Conservation (phyloP, 2,797 vertebrate genomes). For the Numenius phaeopus region DNA sequence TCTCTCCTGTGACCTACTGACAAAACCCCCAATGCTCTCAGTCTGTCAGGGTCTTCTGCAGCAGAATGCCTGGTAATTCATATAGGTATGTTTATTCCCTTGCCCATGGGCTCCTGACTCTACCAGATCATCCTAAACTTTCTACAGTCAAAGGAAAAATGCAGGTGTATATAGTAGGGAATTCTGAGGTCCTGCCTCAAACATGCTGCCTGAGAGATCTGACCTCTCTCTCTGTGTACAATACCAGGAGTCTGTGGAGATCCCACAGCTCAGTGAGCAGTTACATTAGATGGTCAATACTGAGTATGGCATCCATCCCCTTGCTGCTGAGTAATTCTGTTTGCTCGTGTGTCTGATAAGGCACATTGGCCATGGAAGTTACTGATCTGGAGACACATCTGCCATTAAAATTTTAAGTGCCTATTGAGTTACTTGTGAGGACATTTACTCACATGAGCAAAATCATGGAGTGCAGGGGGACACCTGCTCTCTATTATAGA, state of each 20-base stretch:
- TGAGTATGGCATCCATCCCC: background rate
- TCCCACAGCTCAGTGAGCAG: background rate
- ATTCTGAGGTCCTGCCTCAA: background rate
- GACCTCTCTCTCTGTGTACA: background rate
- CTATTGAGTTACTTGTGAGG: background rate
- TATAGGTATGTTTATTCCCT: background rate
- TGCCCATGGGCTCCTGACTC: background rate
- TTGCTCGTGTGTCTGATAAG: background rate
- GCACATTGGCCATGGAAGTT: background rate
- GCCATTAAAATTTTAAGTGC: background rate
- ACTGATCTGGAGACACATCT: background rate
- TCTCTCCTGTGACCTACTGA: background rate
- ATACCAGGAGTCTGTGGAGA: background rate
- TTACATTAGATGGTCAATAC: rapidly evolving
- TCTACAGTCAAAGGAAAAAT: background rate
- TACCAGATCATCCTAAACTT: background rate
- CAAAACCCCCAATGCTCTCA: background rate
- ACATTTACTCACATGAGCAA: background rate
- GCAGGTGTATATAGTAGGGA: background rate
- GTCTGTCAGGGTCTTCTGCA: background rate
- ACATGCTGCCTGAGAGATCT: background rate
- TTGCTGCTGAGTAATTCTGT: background rate
- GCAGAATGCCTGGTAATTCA: background rate
- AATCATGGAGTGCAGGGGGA: rapidly evolving
- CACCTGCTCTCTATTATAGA: background rate